phyloP scores from a whole-genome alignment of 2,113 vertebrate genomes.

The Arvicanthis niloticus region DNA sequence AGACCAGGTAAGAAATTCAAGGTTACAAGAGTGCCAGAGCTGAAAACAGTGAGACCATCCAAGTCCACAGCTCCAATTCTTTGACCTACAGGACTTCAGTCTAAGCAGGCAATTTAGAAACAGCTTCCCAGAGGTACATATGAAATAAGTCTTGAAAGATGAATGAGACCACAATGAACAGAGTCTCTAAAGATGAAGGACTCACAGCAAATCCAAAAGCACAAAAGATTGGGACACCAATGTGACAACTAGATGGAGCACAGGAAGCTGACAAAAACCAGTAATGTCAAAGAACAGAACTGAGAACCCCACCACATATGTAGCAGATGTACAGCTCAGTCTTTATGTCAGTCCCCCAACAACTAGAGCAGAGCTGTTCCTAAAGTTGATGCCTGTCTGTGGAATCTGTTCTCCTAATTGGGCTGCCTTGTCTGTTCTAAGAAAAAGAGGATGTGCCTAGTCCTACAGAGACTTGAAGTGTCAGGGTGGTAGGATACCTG shows the following conservation, averaged over 20 bases:
- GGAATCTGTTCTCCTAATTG: no score
- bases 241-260: neutral
- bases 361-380: no score
- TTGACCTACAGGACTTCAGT: neutral
- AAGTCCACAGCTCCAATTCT: neutral
- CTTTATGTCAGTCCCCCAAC: no score
- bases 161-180: neutral
- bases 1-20: neutral
- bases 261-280: neutral
- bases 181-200: neutral
- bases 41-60: neutral
- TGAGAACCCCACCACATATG: no score
- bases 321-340: no score
- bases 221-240: neutral
- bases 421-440: no score
- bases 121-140: neutral
- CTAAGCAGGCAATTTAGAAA: neutral
- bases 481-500: no score
- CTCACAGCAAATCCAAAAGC: neutral
- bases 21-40: neutral
- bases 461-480: no score
- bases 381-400: no score
- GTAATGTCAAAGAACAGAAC: no score
- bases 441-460: no score
- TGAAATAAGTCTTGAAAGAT: neutral